Base-by-base conservation (phyloP, 2,888 invertebrate species). In the Cryptus armator region DNA sequence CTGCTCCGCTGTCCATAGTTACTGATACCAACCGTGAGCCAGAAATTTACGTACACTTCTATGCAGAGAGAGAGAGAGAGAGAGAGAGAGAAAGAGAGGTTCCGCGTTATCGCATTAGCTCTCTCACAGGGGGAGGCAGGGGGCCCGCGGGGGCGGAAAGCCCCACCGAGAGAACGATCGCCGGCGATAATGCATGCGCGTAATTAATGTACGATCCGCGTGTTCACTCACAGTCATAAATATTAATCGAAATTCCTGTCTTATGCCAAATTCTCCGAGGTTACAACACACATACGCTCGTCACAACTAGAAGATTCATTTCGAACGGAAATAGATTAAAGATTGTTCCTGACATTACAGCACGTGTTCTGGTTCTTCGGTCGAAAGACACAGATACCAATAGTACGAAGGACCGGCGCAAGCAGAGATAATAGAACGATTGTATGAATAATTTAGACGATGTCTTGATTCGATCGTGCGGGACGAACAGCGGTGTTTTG, bases 151-250 rank as follows among this genome's bases (percentile, higher is more conserved):
- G 24, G 64, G 5, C 46, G 19, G 68, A 37, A 77, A 77, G 71
- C 56, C 19, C 67, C 19, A 59, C 44, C 43, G 24, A 46, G 44
- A 80, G 66, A 82, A 72, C 71, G 76, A 59, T 82, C 66, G 76
- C 66, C 48, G 37, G 71, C 71, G 66, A 71, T 77, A 67, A 66
- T 66, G 70, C 71, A 59, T 67, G 44, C 64, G 64, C 51, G 43
- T 76, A 82, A 82, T 76, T 82, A 66, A 82, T 68, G 77, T 77
- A 59, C 44, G 66, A 53, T 71, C 56, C 56, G 59, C 77, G 66
- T 70, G 70, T 66, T 81, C 53, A 46, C 64, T 44, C 37, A 14
- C 66, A n/a, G 53, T 67, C 66, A 56, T 76, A 76, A 81, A 81
- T 81, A 81, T 76, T 76, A 46, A 75, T 64, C 43, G 48, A 10